Evolutionary conservation across 2,888 invertebrate genomes (phyloP).

Genomic region (Galerucella pusilla): DNA sequence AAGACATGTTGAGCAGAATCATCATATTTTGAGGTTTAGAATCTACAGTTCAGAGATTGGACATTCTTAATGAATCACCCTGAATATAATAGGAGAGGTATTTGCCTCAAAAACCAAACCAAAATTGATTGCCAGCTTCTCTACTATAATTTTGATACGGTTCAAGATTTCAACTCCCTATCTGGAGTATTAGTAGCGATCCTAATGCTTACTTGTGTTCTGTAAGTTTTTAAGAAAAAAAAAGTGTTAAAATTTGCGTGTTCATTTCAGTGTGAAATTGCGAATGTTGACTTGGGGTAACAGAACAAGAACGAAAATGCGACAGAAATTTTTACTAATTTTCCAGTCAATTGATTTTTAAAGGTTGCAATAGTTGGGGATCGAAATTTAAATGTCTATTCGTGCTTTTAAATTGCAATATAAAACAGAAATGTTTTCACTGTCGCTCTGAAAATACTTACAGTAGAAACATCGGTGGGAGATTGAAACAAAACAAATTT

Average conservation of each 20-base stretch:
- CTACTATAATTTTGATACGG: too few relatives aligned
- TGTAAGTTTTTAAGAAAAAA: neutral
- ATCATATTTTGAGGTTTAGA: too few relatives aligned
- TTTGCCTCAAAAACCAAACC: too few relatives aligned
- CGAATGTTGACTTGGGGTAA: neutral
- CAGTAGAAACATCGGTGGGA: neutral
- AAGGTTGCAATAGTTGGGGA: slow-evolving; percentile 11
- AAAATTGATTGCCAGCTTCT: too few relatives aligned
- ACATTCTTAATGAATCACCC: too few relatives aligned
- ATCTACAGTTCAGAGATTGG: too few relatives aligned
- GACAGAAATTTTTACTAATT: slow-evolving; percentile 23
- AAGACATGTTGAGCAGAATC: too few relatives aligned
- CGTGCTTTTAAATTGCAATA: slow-evolving; percentile 10
- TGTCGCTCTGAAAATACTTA: neutral
- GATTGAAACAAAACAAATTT: neutral
- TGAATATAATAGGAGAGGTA: too few relatives aligned
- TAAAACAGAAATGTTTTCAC: slow-evolving; percentile 13
- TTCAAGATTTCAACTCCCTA: too few relatives aligned
- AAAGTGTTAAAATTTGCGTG: neutral
- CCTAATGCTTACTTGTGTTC: slow-evolving; percentile 4
- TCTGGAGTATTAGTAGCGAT: neutral
- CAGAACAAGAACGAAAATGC: slow-evolving; percentile 17
- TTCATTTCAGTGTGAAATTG: slow-evolving; percentile 14
- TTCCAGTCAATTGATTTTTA: slow-evolving; percentile 20
- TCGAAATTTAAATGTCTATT: slow-evolving; percentile 13